Percentiles rank a stretch among this genome's conserved stretches.
Evolutionary conservation across 2,113 vertebrate genomes (phyloP).

Genomic region (Microcebus tavaratra): DNA sequence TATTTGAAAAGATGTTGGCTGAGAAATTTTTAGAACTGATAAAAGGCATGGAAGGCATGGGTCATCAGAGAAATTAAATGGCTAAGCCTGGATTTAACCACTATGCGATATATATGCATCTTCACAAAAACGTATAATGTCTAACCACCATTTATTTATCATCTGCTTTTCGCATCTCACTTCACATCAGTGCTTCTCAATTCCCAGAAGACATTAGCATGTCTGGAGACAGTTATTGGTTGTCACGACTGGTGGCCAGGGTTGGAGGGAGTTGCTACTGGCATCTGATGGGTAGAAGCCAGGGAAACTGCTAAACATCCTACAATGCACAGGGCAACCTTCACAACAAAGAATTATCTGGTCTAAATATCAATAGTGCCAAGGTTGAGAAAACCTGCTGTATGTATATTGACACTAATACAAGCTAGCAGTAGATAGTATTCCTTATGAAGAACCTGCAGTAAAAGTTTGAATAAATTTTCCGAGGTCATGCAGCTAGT

Average conservation of each 20-base stretch:
- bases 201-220: not conserved
- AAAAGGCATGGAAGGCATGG: not conserved
- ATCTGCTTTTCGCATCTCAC: not conserved
- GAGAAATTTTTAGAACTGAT: slow-evolving; percentile 10
- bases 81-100: not conserved
- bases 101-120: not conserved
- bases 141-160: not conserved
- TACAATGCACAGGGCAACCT: not conserved
- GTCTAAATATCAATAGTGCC: not conserved
- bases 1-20: not conserved
- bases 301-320: not conserved
- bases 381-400: not conserved
- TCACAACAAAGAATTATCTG: not conserved
- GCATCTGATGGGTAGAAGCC: not conserved
- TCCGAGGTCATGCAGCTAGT: not conserved
- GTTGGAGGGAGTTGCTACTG: not conserved
- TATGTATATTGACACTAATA: not conserved
- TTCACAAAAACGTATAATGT: not conserved
- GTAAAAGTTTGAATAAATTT: not conserved
- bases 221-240: not conserved
- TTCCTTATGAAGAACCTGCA: not conserved
- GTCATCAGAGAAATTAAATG: not conserved
- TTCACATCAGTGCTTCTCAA: not conserved
- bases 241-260: not conserved
- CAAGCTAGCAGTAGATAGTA: not conserved